Evolutionary conservation across 2,797 vertebrate genomes (phyloP), one percentile per base, ranked within the genome.

Genomic region (Tokudaia tokunoshimensis): DNA sequence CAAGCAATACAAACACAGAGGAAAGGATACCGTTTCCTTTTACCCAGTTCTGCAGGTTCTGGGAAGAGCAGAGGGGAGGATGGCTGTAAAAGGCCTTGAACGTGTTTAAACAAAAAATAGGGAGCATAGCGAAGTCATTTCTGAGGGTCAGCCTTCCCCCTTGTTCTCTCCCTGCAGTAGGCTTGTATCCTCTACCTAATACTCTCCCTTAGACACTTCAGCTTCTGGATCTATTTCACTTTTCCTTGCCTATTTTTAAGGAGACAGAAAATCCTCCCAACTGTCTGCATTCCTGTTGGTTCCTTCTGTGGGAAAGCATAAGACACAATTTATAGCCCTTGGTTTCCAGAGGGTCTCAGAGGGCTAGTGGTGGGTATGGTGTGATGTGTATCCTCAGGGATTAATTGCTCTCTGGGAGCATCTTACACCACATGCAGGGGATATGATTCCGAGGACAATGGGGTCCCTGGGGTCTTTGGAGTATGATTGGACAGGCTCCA

Each of bases 191-290:
- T 87, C 61, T 95, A 87, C 52, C 80, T 94, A 89, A 91, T 97
- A 95, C 97, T 97, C 95, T 93, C 91, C 92, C 75, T 87, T 59
- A 96, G 96, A 96, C 50, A 95, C 94, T 97, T 91, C 82, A 76
- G 89, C 50, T 94, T 91, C 86, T 85, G 78, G 96, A 96, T 89
- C 94, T 95, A 92, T 79, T 94, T 95, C 92, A 94, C 79, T 81
- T 85, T 75, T 59, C 13, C 78, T 89, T 87, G 52, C 14, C 61
- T 89, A 14, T 80, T 93, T 97, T 96, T 94, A 85, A 97, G 93
- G 81, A 63, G 61, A 95, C 89, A 83, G 94, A 61, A 65, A 86
- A 59, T 93, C 55, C 55, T 82, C 61, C 55, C 34, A 72, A 2
- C 89, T 94, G 37, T 15, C 75, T 85, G 44, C 15, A 13, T 91